Base-by-base conservation (phyloP, 2,888 invertebrate species). In the Polydrusus cervinus region DNA sequence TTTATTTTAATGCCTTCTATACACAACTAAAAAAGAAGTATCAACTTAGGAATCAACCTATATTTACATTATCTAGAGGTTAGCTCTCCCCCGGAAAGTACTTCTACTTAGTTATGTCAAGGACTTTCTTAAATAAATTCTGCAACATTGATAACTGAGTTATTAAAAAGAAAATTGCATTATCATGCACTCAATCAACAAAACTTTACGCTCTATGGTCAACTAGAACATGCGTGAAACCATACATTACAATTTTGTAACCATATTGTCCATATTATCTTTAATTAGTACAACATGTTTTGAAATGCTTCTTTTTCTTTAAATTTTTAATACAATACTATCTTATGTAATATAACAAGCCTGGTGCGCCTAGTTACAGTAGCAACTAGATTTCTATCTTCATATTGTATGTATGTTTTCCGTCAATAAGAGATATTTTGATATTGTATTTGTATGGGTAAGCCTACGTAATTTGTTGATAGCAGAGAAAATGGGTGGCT, bases 201-300 rank as follows among this genome's bases (percentile, higher is more conserved):
- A n/a, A 61, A 73, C 55, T 68, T 67, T 43, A 71, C 71, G 75
- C 60, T 67, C 13, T 45, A 13, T 60, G 43, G 49, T 40, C 68
- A 75, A 68, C 66, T n/a, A 62, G 75, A 71, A 75, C 75, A 57
- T 61, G 70, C 66, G 43, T 67, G 51, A 73, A 68, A 55, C 14
- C 55, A 53, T 64, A 68, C 47, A 74, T 69, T 74, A 61, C 43
- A 70, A 53, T 75, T 69, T 75, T 75, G 74, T 34, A 75, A 71
- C 64, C 45, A 30, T 64, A 68, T 74, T 74, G 55, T 69, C 64
- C 45, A 30, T 64, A 68, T 74, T 74, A 64, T 69, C 74, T 69
- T 47, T 74, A 74, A 74, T 69, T 69, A 74, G 53, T 47, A 16
- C 64, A 74, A 68, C 8, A 68, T 76, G 68, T 75, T 75, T 75